Evolutionary conservation across 2,888 invertebrate species (phyloP).

Genomic region (Drosophila austrosaltans): DNA sequence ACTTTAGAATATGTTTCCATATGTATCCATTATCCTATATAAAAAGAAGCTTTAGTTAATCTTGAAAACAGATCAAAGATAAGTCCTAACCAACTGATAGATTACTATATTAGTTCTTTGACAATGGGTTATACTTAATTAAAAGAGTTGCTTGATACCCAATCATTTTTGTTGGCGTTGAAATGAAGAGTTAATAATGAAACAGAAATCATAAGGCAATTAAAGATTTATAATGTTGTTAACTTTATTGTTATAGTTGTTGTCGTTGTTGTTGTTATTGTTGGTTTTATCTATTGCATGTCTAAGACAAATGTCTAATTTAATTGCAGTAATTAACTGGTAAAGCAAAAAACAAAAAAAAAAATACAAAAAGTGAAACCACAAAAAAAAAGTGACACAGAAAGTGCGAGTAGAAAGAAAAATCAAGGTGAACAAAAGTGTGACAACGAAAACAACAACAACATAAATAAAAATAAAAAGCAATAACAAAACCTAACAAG

Average conservation of each 20-base stretch:
- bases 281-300: conserved; percentile 25
- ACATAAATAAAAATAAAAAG: conserved; percentile 10
- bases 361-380: conserved; percentile 56
- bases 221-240: not conserved
- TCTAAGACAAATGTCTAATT: conserved; percentile 39
- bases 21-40: too few relatives aligned
- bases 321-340: conserved; percentile 71
- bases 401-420: conserved; percentile 51
- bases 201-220: not conserved
- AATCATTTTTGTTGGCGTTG: too few relatives aligned
- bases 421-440: conserved; percentile 26
- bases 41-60: too few relatives aligned
- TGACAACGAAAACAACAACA: conserved; percentile 43
- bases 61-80: too few relatives aligned
- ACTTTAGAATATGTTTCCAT: too few relatives aligned
- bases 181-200: not conserved
- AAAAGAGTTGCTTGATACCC: too few relatives aligned
- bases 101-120: too few relatives aligned
- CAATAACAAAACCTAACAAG: conserved; percentile 33
- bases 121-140: too few relatives aligned
- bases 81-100: too few relatives aligned
- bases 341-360: conserved; percentile 13
- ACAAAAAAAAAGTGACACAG: conserved; percentile 39
- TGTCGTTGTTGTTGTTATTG: conserved; percentile 1
- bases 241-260: conserved; percentile 5